Base-by-base conservation (phyloP, 2,797 vertebrate species). In the Molossus molossus region DNA sequence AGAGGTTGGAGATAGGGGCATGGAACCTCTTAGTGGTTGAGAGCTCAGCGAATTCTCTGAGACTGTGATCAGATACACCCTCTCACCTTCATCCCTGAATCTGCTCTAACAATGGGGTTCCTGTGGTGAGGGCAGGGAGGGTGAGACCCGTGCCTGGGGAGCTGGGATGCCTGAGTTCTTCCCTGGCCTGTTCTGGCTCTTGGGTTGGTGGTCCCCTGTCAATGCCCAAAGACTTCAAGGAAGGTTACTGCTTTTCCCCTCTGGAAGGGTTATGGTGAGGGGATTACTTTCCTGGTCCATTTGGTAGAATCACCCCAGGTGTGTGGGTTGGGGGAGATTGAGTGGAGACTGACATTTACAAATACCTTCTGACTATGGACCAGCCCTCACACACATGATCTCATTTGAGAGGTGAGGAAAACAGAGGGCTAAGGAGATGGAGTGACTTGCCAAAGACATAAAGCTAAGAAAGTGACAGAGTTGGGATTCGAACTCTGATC, bases 401-500 rank as follows among this genome's bases (percentile, higher is more conserved):
- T 83, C 62, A 70, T 57, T 93, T 3, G 2, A 27, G 67, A 15
- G 64, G 45, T n/a, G 21, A n/a, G 48, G 33, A 73, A 83, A 70
- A n/a, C 40, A 84, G 11, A 80, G 25, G 33, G 48, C 82, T 64
- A 65, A 76, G 64, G 53, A 70, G 23, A 33, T 70, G 57, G 55
- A 13, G 55, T 25, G 53, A 90, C 13, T 64, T 57, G 58, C 77
- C 21, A 53, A 73, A 90, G 17, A 92, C 14, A 45, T 17, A 72
- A 89, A 86, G 3, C 50, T 25, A 58, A 40, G 23, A 40, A 93
- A 82, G 40, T 76, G 70, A 64, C 72, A 57, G 29, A 58, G 7
- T 29, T 87, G 69, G 93, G 67, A 84, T 85, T 7, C 93, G 73
- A 94, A 37, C 33, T 92, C 69, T 86, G 65, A 87, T 94, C 25